Conservation (phyloP, 2,888 invertebrate species). For the Rapana venosa region DNA sequence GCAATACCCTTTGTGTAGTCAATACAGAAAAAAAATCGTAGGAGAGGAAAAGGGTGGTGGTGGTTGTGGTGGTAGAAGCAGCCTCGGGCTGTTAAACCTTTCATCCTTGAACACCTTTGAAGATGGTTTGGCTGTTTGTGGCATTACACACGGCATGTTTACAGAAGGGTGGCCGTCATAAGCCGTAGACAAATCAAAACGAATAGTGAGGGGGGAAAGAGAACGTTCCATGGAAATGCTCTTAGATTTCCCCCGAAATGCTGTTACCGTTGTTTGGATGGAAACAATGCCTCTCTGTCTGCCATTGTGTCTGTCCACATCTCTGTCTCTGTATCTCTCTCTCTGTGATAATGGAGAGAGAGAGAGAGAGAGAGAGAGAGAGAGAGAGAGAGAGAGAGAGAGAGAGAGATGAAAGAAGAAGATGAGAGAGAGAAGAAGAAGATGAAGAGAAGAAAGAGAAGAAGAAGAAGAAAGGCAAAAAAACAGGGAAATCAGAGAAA, state of each 20-base stretch:
- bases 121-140: background rate
- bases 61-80: background rate
- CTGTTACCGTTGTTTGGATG: no score
- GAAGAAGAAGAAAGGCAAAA: background rate
- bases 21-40: no score
- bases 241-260: no score
- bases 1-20: no score
- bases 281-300: no score
- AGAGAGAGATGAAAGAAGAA: background rate
- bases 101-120: no score
- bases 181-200: no score
- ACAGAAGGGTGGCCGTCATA: background rate
- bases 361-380: constrained; percentile 5
- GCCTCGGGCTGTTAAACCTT: no score
- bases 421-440: background rate
- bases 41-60: background rate
- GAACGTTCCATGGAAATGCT: no score
- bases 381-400: constrained; percentile 23
- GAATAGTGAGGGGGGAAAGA: no score
- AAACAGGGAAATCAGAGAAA: background rate
- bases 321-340: no score
- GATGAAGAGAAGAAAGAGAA: background rate
- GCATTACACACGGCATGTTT: background rate
- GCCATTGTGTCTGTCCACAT: no score
- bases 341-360: background rate